Conservation (phyloP, 2,888 invertebrate species). For the Orthonevra nobilis region DNA sequence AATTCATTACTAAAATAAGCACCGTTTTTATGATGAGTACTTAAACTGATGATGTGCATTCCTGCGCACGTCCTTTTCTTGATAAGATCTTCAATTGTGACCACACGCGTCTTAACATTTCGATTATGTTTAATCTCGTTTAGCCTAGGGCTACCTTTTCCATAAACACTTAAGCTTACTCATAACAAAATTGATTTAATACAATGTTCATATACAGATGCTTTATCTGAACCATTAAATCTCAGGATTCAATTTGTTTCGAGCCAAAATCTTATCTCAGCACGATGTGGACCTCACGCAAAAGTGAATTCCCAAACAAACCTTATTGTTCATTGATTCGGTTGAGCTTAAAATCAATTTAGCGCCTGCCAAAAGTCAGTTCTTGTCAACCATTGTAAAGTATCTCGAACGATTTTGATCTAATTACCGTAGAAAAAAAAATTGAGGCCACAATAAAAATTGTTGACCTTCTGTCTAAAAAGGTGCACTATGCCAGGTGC, state of each 20-base stretch:
- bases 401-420: constrained; percentile 27
- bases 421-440: constrained; percentile 58
- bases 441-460: too few species aligned
- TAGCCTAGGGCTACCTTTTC: too few species aligned
- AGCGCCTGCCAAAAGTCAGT: constrained; percentile 46
- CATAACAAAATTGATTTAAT: too few species aligned
- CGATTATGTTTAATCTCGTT: constrained; percentile 35
- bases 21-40: too few species aligned
- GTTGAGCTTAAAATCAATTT: constrained; percentile 58
- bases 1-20: too few species aligned
- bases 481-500: constrained; percentile 51
- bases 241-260: background rate
- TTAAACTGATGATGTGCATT: too few species aligned
- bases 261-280: background rate
- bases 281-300: constrained; percentile 60
- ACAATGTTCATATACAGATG: too few species aligned
- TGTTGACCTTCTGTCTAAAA: constrained; percentile 37
- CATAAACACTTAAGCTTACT: too few species aligned
- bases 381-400: background rate
- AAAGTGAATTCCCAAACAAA: background rate
- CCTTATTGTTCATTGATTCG: background rate
- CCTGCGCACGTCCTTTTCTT: background rate
- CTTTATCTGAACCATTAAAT: background rate
- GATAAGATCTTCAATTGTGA: constrained; percentile 44
- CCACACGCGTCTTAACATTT: constrained; percentile 39